A percentile compares a stretch with the other conserved stretches of the same genome.
phyloP scores from a whole-genome alignment of 2,797 vertebrate genomes.

The Molossus alvarezi region DNA sequence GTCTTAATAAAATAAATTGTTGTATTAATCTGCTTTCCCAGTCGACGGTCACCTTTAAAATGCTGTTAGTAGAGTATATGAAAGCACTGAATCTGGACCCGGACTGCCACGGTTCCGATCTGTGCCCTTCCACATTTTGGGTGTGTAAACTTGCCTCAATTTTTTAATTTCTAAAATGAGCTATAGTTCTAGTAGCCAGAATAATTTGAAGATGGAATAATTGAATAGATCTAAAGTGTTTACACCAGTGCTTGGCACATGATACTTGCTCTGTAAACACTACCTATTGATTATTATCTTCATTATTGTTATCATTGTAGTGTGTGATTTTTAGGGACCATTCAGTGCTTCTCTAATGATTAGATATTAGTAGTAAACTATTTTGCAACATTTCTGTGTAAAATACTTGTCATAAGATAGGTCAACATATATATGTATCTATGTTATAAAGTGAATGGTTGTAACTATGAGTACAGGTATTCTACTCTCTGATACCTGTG shows the following conservation, averaged over 20 bases:
- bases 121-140: not conserved
- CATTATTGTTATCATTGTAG: not conserved
- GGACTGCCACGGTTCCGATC: not conserved
- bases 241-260: not conserved
- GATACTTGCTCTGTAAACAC: not conserved
- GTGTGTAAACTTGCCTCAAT: not conserved
- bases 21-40: not conserved
- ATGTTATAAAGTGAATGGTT: not conserved
- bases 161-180: not conserved
- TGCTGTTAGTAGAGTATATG: not conserved
- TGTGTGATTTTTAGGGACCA: not conserved
- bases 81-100: not conserved
- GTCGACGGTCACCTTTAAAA: not conserved
- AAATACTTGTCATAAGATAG: not conserved
- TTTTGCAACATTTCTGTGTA: not conserved
- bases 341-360: not conserved
- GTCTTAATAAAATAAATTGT: not conserved
- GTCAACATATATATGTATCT: not conserved
- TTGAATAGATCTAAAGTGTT: not conserved
- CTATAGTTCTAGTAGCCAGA: not conserved
- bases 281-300: not conserved
- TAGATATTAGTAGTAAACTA: not conserved
- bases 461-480: not conserved
- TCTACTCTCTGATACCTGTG: slow-evolving; percentile 20
- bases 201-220: not conserved